phyloP scores from a whole-genome alignment of 2,888 invertebrate genomes.

The Sarcophaga variegata region DNA sequence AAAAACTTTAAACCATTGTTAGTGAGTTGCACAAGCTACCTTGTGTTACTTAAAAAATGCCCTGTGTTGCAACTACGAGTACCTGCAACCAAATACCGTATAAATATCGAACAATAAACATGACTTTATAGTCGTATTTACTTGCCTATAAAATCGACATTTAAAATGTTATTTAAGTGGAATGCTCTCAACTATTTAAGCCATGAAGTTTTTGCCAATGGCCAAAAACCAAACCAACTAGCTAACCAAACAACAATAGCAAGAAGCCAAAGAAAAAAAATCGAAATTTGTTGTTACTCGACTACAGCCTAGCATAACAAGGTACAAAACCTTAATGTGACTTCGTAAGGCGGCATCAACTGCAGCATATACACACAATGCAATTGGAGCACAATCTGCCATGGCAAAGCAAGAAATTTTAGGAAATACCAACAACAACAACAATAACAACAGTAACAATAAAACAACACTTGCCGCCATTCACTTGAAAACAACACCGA shows the following conservation, averaged over 20 bases:
- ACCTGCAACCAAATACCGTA: no score
- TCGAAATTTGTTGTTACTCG: no score
- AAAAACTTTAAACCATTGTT: no score
- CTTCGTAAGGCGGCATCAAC: no score
- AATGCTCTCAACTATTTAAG: slow-evolving; percentile 43
- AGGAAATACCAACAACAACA: slow-evolving; percentile 46
- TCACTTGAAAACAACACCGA: slow-evolving; percentile 30
- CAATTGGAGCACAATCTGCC: slow-evolving; percentile 31
- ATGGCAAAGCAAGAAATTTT: slow-evolving; percentile 42
- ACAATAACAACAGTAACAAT: slow-evolving; percentile 54
- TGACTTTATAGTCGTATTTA: neutral
- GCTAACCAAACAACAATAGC: no score
- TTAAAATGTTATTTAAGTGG: slow-evolving; percentile 61
- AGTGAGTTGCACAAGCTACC: no score
- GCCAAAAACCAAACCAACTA: slow-evolving; percentile 25
- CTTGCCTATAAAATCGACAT: slow-evolving; percentile 57
- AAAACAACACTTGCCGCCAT: slow-evolving; percentile 67
- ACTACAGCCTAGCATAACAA: no score
- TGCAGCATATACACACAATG: slow-evolving; percentile 6
- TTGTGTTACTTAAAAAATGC: slow-evolving; percentile 14
- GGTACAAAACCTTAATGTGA: no score
- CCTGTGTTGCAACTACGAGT: slow-evolving; percentile 3
- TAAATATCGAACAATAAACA: neutral
- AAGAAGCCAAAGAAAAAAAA: no score
- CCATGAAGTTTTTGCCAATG: slow-evolving; percentile 52